Conservation (phyloP, 2,113 vertebrate species). For the Heterotis niloticus region DNA sequence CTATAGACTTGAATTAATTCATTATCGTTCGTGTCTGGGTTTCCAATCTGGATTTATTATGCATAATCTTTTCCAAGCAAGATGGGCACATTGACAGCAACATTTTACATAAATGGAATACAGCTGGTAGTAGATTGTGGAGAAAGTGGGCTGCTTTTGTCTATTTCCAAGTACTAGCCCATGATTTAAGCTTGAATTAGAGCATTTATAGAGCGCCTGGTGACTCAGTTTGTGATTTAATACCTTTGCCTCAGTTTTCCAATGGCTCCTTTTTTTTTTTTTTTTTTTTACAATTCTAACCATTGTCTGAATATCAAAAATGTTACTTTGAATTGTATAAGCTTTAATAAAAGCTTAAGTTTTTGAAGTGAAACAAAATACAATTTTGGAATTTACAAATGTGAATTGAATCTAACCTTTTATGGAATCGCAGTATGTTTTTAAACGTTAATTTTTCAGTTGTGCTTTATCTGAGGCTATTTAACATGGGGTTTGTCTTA, state of each 20-base stretch:
- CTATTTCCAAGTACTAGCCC: conserved; percentile 71
- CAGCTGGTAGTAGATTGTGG: conserved; percentile 24
- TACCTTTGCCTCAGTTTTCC: conserved; percentile 52
- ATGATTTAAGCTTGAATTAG: conserved; percentile 73
- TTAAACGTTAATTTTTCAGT: conserved; percentile 48
- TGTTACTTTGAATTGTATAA: background rate
- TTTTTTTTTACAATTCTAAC: conserved; percentile 33
- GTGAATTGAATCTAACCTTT: background rate
- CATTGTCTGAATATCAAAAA: conserved; percentile 22
- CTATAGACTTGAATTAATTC: background rate
- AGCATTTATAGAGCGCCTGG: conserved; percentile 68
- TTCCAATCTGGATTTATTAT: conserved; percentile 3
- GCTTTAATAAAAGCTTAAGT: background rate
- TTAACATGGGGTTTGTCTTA: conserved; percentile 47
- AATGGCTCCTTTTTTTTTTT: conserved; percentile 46
- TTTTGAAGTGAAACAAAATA: conserved; percentile 50
- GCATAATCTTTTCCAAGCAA: background rate
- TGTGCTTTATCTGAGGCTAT: conserved; percentile 43
- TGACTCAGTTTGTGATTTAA: conserved; percentile 58
- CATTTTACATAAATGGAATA: background rate
- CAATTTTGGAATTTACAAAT: conserved; percentile 36
- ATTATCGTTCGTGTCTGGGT: background rate
- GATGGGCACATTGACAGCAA: conserved; percentile 11
- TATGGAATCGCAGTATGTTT: background rate
- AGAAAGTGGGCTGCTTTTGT: conserved; percentile 62